Evolutionary conservation across 2,888 invertebrate species (phyloP), one percentile per base, ranked within the genome.

Genomic region (Plebejus melissa): DNA sequence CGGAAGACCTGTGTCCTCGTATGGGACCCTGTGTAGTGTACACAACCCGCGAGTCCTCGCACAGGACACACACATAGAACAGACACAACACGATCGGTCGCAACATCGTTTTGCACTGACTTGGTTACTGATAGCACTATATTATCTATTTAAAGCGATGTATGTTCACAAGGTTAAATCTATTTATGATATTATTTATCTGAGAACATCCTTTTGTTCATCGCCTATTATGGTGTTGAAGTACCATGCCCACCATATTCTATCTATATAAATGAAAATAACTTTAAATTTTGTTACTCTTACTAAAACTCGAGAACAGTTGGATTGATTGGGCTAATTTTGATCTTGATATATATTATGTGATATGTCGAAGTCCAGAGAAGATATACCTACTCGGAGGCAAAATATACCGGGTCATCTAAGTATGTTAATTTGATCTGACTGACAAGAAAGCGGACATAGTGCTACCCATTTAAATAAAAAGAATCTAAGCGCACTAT

Each of bases 1-100:
- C 77, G 0, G 81, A 79, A 5, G 83, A 82, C 41, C 80, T 81
- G 74, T 81, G 83, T 0, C 89, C 88, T 1, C 81, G 80, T 46
- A 88, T 84, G 0, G 79, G 80, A 0, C 88, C 89, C 77, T 87
- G 87, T 0, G 76, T 38, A 7, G 81, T 83, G 3, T 80, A 65
- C 32, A 88, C 85, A 2, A 80, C 3, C 3, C 76, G 78, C 3
- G 80, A 80, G 11, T 76, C 74, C 9, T 74, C 41, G 69, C 76
- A 75, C 22, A 71, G 60, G 7, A 50, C 74, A 28, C 54, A 38
- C 2, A 28, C 7, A 57, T 65, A 22, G 46, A 69, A 13, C 32
- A 16, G 50, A 36, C 50, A 57, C 13, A 75, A 60, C 3, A 75
- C 7, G 28, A 60, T 69, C 36, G 54, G 60, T 7, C 74, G 41